Evolutionary conservation across 1,140 invertebrate species (phyloP), one percentile per base, ranked within the genome.

Genomic region (Ptiloglossa arizonensis): DNA sequence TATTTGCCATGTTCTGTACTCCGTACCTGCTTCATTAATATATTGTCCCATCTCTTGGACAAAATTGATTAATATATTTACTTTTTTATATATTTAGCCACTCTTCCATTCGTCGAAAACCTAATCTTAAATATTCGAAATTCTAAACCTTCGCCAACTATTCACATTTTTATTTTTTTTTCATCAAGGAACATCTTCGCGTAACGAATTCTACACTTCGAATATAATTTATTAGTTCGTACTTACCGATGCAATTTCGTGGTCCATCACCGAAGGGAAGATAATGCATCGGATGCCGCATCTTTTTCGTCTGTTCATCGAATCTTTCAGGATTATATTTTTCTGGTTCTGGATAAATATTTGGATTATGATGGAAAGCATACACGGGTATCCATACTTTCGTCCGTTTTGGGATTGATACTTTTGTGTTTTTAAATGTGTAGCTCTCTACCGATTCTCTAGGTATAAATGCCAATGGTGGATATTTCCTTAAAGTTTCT

Each of bases 191-290:
- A 50, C 6, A n/a, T n/a, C n/a, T n/a, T n/a, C n/a, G n/a, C n/a
- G n/a, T n/a, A n/a, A n/a, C n/a, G n/a, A n/a, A n/a, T n/a, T n/a
- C n/a, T n/a, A n/a, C n/a, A n/a, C n/a, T n/a, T n/a, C n/a, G n/a
- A 11, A 29, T 13, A 29, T 5, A 5, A 27, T 15, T 56, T 56
- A 29, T 66, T 72, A 11, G 19, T 63, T 87, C 91, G 0, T 29
- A 11, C 63, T 0, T 92, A 94, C 95, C 96, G 75, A 96, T 96
- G 87, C 96, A 96, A 90, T 95, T 95, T 57, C 96, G 93, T 0
- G 94, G 94, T 1, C 96, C 96, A 52, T 94, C 94, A 0, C 96
- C 96, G 86, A 97, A 97, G 5, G 96, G 94, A 52, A 97, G 86
- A 86, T 94, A 96, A 2, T 92, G 59, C 86, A 94, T 94, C 2